These are phyloP conservation scores for Struthio camelus DNA, from an alignment of 2,113 vertebrate species.

Conservation along the genomic window DNA sequence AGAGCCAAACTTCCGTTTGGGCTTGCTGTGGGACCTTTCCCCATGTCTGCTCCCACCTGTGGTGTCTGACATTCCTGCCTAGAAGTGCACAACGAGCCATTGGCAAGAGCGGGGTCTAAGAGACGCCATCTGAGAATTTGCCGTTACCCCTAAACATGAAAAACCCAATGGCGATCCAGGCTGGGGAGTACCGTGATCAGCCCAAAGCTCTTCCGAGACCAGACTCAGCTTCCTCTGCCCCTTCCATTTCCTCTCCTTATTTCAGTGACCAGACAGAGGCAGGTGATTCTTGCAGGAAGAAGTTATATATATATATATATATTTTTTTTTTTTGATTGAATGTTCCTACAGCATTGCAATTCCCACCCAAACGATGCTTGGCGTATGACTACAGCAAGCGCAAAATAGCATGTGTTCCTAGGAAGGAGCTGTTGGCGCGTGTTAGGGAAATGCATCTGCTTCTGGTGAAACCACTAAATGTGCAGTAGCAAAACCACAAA, in stretches of 20 bases:
- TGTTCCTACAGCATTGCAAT: background rate
- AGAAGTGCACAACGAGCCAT: background rate
- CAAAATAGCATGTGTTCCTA: no score
- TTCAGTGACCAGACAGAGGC: accelerated
- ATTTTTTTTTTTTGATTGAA: background rate
- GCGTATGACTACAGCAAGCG: background rate
- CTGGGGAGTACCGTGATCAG: background rate
- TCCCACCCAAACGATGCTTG: background rate
- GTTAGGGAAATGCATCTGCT: accelerated
- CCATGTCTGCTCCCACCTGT: no score
- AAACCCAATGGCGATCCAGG: background rate
- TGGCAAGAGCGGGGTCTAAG: background rate
- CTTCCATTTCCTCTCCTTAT: no score
- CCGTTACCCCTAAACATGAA: no score
- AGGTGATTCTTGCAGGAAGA: background rate
- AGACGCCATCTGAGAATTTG: background rate
- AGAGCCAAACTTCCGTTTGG: no score
- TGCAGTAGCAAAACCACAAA: background rate
- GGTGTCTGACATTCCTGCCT: accelerated
- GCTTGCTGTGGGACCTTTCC: background rate
- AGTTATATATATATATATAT: background rate
- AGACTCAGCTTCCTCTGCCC: background rate
- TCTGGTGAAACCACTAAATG: background rate
- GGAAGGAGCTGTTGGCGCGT: background rate
- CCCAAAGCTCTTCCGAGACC: background rate